Base-by-base conservation (phyloP, 2,888 invertebrate genomes). In the Cyclophora albipunctata region DNA sequence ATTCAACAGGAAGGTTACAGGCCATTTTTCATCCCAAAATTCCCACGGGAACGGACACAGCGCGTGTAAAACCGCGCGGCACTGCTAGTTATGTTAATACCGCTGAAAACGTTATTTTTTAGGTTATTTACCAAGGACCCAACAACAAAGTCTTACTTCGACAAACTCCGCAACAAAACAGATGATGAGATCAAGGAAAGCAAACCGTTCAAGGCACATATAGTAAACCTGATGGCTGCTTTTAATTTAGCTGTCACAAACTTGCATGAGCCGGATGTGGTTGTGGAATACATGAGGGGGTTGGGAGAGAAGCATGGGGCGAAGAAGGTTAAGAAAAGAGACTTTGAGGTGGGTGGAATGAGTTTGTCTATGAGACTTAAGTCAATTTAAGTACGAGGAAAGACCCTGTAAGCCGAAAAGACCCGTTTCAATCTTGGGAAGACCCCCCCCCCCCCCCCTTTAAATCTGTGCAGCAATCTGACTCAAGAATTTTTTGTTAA, bases 151-250 rank as follows among this genome's bases (percentile, higher is more conserved):
- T 54, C 63, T 3, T 78, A 71, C 56, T 86, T 87, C 69, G 74
- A 66, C 54, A 61, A 65, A 51, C 59, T 87, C 7, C 63, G 51
- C 2, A 59, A 70, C 40, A 40, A 74, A 2, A 51, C 68, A 0
- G 75, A 78, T 45, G 71, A 72, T 0, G 63, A 78, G 41, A 68
- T 77, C 42, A 51, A 48, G 0, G 47, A 50, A 2, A 78, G 68
- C 42, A 52, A 62, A 3, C 69, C 69, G 45, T 85, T 84, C 53
- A 73, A 69, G 48, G 82, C 83, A 0, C 85, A 86, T 53, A 71
- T 77, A 1, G 67, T 79, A 4, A 79, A 71, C 50, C 61, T 84
- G 0, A 83, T 86, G 80, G 60, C 74, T 0, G 54, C 78, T 0
- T 43, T 84, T 0, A 68, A 78, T 58, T 60, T 64, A 3, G 69